Percentiles rank a stretch among this genome's conserved stretches.
These are phyloP conservation scores for Leptopilina clavipes DNA, from an alignment of 1,140 invertebrate species.

Conservation along the genomic window DNA sequence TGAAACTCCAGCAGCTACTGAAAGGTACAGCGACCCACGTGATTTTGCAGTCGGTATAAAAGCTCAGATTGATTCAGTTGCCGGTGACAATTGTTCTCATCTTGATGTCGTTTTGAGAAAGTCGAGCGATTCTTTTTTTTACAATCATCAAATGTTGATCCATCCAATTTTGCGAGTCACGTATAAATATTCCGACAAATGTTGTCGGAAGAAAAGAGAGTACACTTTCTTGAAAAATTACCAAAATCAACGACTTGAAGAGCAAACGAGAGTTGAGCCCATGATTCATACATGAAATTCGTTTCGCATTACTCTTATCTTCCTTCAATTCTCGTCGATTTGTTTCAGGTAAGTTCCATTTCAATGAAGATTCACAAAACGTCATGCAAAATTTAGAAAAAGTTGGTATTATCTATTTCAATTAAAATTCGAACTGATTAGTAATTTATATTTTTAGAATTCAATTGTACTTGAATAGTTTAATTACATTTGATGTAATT, in stretches of 20 bases:
- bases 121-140: conserved; percentile 41
- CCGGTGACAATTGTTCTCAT: conserved; percentile 63
- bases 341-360: too few species aligned
- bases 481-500: too few species aligned
- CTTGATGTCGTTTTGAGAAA: conserved; percentile 57
- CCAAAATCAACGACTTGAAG: background rate
- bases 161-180: background rate
- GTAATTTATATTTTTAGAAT: too few species aligned
- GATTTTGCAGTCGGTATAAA: conserved; percentile 60
- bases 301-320: background rate
- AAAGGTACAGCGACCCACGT: conserved; percentile 65
- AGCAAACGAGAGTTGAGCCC: background rate
- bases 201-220: too few species aligned
- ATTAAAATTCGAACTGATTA: too few species aligned
- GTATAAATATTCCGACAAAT: conserved; percentile 22
- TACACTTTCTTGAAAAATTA: background rate
- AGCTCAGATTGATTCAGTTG: conserved; percentile 62
- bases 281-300: background rate
- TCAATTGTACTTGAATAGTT: too few species aligned
- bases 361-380: too few species aligned
- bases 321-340: background rate
- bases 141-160: too few species aligned
- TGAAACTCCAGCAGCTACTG: conserved; percentile 47
- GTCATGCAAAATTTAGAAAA: too few species aligned
- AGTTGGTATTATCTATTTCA: too few species aligned